A percentile compares a stretch with the other conserved stretches of the same genome.
phyloP scores from a whole-genome alignment of 2,113 vertebrate species.

The Calidris pygmaea region DNA sequence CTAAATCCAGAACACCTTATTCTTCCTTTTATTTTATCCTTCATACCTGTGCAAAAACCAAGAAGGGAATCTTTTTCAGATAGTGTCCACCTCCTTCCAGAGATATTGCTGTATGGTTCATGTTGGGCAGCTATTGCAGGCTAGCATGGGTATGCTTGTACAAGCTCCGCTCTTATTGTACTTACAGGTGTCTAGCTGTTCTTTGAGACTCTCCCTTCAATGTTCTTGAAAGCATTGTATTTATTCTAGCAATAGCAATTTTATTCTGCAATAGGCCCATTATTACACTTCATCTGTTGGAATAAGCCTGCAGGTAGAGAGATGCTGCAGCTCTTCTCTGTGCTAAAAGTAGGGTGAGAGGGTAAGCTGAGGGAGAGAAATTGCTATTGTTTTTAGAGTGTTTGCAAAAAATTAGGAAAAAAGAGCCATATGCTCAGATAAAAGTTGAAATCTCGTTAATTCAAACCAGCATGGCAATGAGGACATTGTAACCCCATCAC shows the following conservation, averaged over 20 bases:
- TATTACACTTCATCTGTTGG: background rate
- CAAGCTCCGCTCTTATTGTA: background rate
- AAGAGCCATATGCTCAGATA: background rate
- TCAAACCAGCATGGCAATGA: conserved; percentile 22
- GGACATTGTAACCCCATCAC: background rate
- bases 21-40: background rate
- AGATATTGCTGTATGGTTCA: background rate
- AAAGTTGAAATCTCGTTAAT: conserved; percentile 33
- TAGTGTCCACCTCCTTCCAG: background rate
- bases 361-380: background rate
- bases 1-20: background rate
- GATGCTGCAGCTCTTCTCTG: background rate
- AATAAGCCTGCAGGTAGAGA: background rate
- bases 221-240: background rate
- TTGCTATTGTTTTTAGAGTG: background rate
- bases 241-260: background rate
- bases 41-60: background rate
- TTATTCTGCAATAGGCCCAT: background rate
- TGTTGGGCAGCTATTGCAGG: background rate
- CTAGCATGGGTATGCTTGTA: background rate
- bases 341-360: background rate
- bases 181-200: background rate
- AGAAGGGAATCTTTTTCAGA: background rate
- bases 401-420: background rate
- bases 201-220: background rate